Base-by-base conservation (phyloP, 2,797 vertebrate species). In the Micrastur ruficollis region DNA sequence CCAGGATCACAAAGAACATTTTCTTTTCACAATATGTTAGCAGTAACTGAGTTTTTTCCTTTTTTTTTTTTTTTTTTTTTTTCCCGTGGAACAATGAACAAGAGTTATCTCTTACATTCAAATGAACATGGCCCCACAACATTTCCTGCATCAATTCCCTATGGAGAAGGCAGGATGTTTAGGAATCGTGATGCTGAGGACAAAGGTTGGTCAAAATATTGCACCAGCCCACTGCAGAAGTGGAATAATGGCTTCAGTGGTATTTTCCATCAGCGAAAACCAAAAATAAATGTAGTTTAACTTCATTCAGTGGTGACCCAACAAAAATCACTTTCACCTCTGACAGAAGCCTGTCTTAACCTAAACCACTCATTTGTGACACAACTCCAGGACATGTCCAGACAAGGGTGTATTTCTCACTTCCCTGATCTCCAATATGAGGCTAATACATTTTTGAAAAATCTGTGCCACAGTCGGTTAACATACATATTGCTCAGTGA, bases 131-230 rank as follows among this genome's bases (percentile, higher is more conserved):
- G 93, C 66, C 93, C 68, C 93, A 94, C 90, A 94, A 93, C 89
- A 88, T 92, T 97, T 97, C 97, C 97, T 97, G 92, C 80, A 94
- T 92, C 62, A 66, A 47, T 59, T 93, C 96, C 89, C 96, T 88
- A 83, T 46, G 80, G 95, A 94, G 59, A 92, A 93, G 79, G 76
- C 94, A 96, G 94, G 96, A 97, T 96, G 93, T 93, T 97, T 95
- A 96, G 90, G 94, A 96, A 92, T 87, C 7, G 0, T 67, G 72
- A 88, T 86, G 75, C 34, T 87, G 78, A 94, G 95, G 89, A 93
- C 68, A 97, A 95, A 95, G 68, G 74, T 92, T 95, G 71, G 82
- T 84, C 80, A 94, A 94, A 95, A 95, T 86, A 89, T 53, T 44
- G 13, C 59, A 92, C 32, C 36, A 88, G 34, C 32, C 79, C 58